Percentiles rank a stretch among this genome's conserved stretches.
Evolutionary conservation across 2,888 invertebrate species (phyloP).

Genomic region (Drosophila meridiana): DNA sequence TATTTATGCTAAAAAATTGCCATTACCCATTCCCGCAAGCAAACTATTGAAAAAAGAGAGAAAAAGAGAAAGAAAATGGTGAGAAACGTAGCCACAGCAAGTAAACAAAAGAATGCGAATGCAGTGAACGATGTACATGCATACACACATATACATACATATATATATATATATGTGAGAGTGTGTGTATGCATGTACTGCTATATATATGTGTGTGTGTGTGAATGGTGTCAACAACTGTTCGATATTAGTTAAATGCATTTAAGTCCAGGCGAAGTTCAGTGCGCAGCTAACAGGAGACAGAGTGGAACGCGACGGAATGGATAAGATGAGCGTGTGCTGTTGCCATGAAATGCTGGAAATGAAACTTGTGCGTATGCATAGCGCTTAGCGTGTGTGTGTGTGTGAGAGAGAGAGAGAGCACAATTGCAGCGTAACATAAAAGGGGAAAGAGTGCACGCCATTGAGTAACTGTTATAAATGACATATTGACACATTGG

Average conservation of each 20-base stretch:
- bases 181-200: no score
- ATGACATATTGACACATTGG: constrained; percentile 8
- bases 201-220: no score
- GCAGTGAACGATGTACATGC: constrained; percentile 12
- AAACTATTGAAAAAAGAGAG: constrained; percentile 72
- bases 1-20: constrained; percentile 82
- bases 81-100: constrained; percentile 57
- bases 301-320: constrained; percentile 8
- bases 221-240: background rate
- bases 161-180: background rate
- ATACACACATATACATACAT: background rate
- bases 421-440: constrained; percentile 11
- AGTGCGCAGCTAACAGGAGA: constrained; percentile 27
- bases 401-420: constrained; percentile 7
- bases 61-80: constrained; percentile 53
- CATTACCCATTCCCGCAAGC: constrained; percentile 85
- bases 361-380: constrained; percentile 19
- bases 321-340: background rate
- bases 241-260: constrained; percentile 7
- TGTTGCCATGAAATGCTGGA: constrained; percentile 12
- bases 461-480: constrained; percentile 19
- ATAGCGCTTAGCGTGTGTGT: constrained; percentile 6
- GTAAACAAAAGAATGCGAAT: constrained; percentile 30
- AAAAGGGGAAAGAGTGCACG: constrained; percentile 21
- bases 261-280: constrained; percentile 21